These are phyloP conservation scores for Aporrectodea caliginosa DNA, from an alignment of 1,140 invertebrate species.

Conservation along the genomic window DNA sequence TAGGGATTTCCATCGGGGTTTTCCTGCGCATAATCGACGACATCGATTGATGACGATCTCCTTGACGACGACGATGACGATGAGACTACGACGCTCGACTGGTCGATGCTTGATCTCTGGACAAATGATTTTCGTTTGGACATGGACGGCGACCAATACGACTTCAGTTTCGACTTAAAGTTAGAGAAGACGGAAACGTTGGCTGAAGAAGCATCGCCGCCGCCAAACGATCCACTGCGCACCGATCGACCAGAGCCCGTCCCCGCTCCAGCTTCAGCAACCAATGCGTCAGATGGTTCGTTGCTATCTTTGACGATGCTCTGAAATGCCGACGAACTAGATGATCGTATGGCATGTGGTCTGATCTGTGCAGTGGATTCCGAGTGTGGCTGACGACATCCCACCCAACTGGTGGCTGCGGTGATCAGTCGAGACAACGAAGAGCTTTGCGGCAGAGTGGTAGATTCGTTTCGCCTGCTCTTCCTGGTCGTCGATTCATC, in stretches of 20 bases:
- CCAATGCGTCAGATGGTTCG: neutral
- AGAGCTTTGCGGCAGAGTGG: no score
- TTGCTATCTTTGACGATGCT: neutral
- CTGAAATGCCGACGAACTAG: neutral
- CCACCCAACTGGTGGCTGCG: no score
- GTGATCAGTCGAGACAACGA: no score
- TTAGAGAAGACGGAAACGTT: neutral
- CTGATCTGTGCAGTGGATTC: neutral
- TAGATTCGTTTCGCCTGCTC: neutral
- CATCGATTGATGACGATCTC: no score
- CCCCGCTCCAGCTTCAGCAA: no score
- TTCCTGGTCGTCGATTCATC: neutral
- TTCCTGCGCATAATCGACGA: no score
- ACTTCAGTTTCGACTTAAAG: neutral
- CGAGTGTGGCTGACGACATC: no score
- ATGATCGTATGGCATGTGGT: neutral
- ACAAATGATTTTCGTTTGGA: neutral
- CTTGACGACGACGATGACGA: no score
- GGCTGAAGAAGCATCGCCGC: neutral
- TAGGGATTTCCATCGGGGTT: no score
- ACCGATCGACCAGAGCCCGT: no score
- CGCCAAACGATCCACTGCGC: neutral
- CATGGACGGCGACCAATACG: neutral
- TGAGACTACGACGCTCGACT: no score
- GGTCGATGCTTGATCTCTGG: no score